Evolutionary conservation across 2,113 vertebrate genomes (phyloP).

Genomic region (Okapia johnstoni): DNA sequence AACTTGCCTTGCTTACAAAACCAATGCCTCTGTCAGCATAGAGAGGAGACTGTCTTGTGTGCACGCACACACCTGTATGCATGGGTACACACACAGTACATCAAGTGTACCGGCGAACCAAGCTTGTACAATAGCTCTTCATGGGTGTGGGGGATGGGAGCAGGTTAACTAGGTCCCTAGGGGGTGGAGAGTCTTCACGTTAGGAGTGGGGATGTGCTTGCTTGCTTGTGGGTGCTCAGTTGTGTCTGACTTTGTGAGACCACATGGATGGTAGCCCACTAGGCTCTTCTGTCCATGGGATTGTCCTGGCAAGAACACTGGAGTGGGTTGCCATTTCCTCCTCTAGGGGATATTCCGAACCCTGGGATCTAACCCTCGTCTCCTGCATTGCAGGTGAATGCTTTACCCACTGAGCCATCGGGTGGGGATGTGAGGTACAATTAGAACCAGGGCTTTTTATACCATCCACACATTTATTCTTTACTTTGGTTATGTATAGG

Average conservation of each 20-base stretch:
- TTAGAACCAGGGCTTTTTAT: background rate
- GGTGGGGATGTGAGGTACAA: too few relatives aligned
- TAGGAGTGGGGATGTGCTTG: background rate
- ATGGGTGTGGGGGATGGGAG: background rate
- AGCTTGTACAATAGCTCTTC: background rate
- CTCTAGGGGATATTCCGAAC: background rate
- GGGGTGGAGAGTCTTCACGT: background rate
- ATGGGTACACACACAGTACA: fast-evolving
- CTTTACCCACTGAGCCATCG: background rate
- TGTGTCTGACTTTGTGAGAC: background rate
- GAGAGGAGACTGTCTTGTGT: too few relatives aligned
- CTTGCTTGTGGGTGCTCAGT: background rate
- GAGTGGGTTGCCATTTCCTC: background rate
- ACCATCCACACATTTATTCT: background rate
- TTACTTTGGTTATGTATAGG: background rate
- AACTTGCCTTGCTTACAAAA: background rate
- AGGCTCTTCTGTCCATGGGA: background rate
- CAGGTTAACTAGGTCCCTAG: too few relatives aligned
- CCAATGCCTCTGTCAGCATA: background rate
- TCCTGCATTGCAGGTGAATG: background rate
- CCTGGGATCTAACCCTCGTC: background rate
- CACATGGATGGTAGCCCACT: background rate
- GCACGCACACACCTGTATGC: fast-evolving
- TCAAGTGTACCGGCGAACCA: background rate
- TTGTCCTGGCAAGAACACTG: background rate